A percentile compares a stretch with the other conserved stretches of the same genome.
Conservation (phyloP, 2,888 invertebrate genomes). For the Trissonchulus latispiculum region DNA sequence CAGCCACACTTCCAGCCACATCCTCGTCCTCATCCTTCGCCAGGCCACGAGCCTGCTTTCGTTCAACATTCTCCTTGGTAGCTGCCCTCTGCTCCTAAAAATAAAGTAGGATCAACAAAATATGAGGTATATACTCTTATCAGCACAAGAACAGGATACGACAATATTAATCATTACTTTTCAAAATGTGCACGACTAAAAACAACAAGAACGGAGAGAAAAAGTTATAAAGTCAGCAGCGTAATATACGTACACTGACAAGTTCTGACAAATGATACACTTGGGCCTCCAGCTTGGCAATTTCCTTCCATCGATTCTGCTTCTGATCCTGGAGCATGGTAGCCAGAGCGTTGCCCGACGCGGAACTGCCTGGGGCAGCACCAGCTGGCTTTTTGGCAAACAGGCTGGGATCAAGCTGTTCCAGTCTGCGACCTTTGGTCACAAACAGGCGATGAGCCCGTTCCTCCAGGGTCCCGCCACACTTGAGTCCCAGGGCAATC, state of each 20-base stretch:
- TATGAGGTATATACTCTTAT: no score
- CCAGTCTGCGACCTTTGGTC: conserved; percentile 74
- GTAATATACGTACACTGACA: conserved; percentile 52
- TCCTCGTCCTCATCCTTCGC: conserved; percentile 68
- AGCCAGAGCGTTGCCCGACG: not conserved
- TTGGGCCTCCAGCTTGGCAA: conserved; percentile 76
- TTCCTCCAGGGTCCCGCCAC: conserved; percentile 95
- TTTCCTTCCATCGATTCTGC: conserved; percentile 64
- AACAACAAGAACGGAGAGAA: no score
- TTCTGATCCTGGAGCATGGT: conserved; percentile 48
- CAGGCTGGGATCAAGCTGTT: conserved; percentile 76
- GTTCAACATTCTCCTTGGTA: conserved; percentile 94
- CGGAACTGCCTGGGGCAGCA: not conserved
- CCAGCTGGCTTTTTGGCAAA: conserved; percentile 59
- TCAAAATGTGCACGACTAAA: no score
- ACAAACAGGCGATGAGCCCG: conserved; percentile 88
- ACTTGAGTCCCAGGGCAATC: conserved; percentile 90
- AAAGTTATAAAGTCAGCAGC: no score
- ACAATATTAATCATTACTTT: no score
- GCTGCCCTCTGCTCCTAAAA: conserved; percentile 63
- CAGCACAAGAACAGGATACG: no score
- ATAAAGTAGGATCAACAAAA: no score
- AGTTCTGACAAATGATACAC: conserved; percentile 76
- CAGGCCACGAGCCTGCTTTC: conserved; percentile 89
- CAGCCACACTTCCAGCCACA: conserved; percentile 58